phyloP scores from a whole-genome alignment of 2,113 vertebrate species.

The Andinoacara biseriatus region DNA sequence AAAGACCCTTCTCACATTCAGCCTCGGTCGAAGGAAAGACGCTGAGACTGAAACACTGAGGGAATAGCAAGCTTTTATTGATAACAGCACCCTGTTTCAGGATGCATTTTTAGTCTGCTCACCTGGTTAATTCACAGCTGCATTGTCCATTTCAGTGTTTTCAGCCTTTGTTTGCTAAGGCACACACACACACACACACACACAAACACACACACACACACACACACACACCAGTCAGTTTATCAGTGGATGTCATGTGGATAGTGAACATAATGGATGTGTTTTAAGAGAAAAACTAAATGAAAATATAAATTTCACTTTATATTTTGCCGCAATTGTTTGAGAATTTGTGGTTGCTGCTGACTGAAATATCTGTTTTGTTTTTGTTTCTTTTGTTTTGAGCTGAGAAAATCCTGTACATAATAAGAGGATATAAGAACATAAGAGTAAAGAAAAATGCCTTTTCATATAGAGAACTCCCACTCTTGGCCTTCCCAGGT shows the following conservation, averaged over 20 bases:
- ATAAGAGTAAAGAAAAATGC: neutral
- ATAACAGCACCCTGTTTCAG: neutral
- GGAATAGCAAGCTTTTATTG: neutral
- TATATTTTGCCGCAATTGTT: neutral
- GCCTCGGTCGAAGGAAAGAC: neutral
- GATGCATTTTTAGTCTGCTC: neutral
- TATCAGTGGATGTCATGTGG: neutral
- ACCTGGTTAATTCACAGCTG: neutral
- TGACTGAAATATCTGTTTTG: too few species aligned
- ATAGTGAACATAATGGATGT: neutral
- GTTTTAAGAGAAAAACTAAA: neutral
- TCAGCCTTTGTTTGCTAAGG: neutral
- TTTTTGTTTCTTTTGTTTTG: too few species aligned
- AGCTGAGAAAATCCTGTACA: neutral
- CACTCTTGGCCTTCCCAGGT: neutral
- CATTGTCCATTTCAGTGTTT: conserved; percentile 5
- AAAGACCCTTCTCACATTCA: neutral
- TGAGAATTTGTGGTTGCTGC: too few species aligned
- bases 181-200: neutral
- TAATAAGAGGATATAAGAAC: neutral
- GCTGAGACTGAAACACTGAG: neutral
- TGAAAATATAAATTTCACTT: too few species aligned
- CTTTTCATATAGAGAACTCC: neutral
- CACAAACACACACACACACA: too few species aligned
- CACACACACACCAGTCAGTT: neutral